Percentiles rank a stretch among this genome's conserved stretches.
These are phyloP conservation scores for Puffinus mauretanicus DNA, from an alignment of 2,113 vertebrate species.

Conservation along the genomic window DNA sequence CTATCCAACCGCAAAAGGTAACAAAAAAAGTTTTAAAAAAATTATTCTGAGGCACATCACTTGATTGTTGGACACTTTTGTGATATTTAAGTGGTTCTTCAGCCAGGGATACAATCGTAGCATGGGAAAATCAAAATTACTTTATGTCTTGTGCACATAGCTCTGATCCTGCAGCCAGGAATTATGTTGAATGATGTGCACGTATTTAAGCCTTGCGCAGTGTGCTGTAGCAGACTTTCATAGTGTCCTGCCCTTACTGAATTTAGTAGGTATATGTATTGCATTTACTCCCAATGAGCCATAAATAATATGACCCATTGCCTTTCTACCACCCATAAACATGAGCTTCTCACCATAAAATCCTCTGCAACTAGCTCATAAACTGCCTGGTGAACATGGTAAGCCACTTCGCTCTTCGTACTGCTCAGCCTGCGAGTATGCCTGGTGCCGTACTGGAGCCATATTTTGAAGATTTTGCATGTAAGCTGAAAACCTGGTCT, in stretches of 20 bases:
- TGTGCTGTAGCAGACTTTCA: background rate
- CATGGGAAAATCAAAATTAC: background rate
- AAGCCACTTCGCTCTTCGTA: background rate
- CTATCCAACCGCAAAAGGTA: background rate
- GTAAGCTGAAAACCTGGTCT: background rate
- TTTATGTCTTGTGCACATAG: background rate
- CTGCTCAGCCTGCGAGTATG: background rate
- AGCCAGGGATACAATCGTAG: background rate
- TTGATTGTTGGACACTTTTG: background rate
- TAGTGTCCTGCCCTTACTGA: background rate
- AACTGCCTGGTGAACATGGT: background rate
- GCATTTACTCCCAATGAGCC: background rate
- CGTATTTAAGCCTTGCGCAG: background rate
- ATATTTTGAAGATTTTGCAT: background rate
- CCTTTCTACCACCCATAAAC: background rate
- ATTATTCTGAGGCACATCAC: background rate
- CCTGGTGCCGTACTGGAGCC: background rate
- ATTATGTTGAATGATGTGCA: background rate
- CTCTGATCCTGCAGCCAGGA: background rate
- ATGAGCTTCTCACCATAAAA: background rate
- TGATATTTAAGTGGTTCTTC: background rate
- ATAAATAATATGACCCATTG: background rate
- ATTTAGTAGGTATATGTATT: background rate
- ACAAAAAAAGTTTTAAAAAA: background rate
- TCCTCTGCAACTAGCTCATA: background rate